Evolutionary conservation across 2,113 vertebrate species (phyloP), one percentile per base, ranked within the genome.

Genomic region (Nothocercus julius): DNA sequence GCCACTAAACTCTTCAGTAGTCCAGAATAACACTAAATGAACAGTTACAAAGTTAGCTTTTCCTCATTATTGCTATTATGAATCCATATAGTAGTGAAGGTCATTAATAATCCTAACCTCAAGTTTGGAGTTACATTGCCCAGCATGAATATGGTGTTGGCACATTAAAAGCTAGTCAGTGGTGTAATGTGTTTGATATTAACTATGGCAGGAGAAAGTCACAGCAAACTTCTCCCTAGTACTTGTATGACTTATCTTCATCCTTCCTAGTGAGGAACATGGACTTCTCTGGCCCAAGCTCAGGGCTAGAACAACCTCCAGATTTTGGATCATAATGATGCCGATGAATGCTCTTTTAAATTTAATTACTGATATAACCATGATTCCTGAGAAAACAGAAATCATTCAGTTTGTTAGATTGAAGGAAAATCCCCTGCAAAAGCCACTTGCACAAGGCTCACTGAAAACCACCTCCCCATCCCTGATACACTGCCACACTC

Each of bases 1-100:
- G 68, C 40, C 63, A 62, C 54, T 85, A 64, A 93, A 87, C 5
- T 16, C 22, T 89, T 87, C 80, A 87, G 63, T 75, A 72, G 24
- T 75, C 62, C 38, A 79, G 61, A 89, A 75, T 14, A 10, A 20
- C 34, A 79, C 3, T 59, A 61, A 91, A 66, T 12, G 54, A 93
- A 36, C 49, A 82, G 82, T 69, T 79, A 90, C 15, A 59, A 92
- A 91, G 20, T 62, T 76, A 86, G 21, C 25, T 82, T 85, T 73
- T 79, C 62, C 66, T 73, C 64, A 12, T 40, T 83, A 36, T 4
- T 74, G 58, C 62, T 84, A 44, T 75, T 70, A 36, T 30, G 36
- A 69, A 83, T 54, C 30, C 32, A 47, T 54, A 5, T 27, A 78
- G 45, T 11, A 64, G 21, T 21, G n/a, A 80, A 49, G 45, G 3